Evolutionary conservation across 2,113 vertebrate species (phyloP), one percentile per base, ranked within the genome.

Genomic region (Tapirus terrestris): DNA sequence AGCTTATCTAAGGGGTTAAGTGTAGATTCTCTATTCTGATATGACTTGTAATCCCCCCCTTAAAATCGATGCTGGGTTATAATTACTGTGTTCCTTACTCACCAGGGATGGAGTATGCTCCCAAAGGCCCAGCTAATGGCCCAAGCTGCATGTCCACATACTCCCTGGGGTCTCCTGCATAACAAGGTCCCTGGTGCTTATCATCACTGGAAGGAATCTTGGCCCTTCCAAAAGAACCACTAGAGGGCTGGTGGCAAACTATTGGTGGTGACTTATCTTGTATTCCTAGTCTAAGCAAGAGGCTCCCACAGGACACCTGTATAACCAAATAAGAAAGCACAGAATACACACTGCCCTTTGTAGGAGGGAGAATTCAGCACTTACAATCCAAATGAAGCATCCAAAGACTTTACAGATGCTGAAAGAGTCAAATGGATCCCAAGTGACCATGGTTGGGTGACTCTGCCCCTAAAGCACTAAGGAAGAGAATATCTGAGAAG

Each of bases 111-210:
- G 21, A 79, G 48, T 43, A 8, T 31, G 23, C 20, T 90, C 95
- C 89, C 95, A 56, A 65, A 86, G 89, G 31, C 31, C 36, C 70
- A 86, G 36, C 51, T 93, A 95, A 97, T 94, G 89, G 80, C 91
- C 43, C 45, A 67, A 70, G 18, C 60, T 77, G 6, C n/a, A 65
- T 67, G 77, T 90, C 45, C 76, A 89, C 27, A 63, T 31, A 27
- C 20, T 84, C 92, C 75, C 95, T 65, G 9, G 48, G 72, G 87
- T 68, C 84, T 91, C 20, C 48, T 68, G 65, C 76, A 91, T 96
- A 96, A 98, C 58, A 91, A 98, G 96, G 80, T 63, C 92, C 92
- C 75, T 39, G 48, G 48, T 56, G 92, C 56, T 92, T 94, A 68
- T 75, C 33, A 60, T 27, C 65, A 33, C 39, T 43, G 43, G 73